phyloP scores from a whole-genome alignment of 30 jellyfish, hydroid and myxozoan species.

The Chironex yamaguchii region DNA sequence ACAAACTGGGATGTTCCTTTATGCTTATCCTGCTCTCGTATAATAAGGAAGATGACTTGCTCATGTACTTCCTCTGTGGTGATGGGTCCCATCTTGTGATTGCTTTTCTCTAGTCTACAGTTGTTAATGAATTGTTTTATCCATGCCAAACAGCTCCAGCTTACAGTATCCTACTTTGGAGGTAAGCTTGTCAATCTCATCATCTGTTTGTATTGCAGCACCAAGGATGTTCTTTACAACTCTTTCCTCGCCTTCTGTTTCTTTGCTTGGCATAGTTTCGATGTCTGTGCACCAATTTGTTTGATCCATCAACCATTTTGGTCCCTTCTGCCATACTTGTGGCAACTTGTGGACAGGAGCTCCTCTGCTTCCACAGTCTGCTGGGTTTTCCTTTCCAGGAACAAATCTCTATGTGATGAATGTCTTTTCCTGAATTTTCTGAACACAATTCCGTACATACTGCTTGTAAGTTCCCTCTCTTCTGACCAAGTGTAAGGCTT shows the following conservation, averaged over 20 bases:
- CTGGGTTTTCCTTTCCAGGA: conserved; percentile 42
- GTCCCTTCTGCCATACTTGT: conserved; percentile 44
- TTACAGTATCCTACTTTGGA: conserved; percentile 11
- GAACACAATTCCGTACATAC: conserved; percentile 67
- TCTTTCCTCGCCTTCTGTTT: conserved; percentile 49
- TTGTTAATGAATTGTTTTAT: conserved; percentile 38
- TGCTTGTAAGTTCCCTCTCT: conserved; percentile 59
- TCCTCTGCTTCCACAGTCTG: conserved; percentile 63
- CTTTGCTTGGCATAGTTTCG: conserved; percentile 15
- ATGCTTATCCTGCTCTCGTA: conserved; percentile 1
- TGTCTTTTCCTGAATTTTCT: conserved; percentile 38
- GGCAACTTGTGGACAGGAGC: background rate
- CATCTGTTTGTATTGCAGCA: conserved; percentile 2
- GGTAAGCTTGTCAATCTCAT: background rate
- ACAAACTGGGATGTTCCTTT: conserved; percentile 24
- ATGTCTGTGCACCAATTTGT: conserved; percentile 42
- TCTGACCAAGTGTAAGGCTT: conserved; percentile 71
- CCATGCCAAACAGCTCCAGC: conserved; percentile 52
- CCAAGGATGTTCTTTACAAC: conserved; percentile 33
- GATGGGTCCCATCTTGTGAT: conserved; percentile 35
- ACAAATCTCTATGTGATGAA: conserved; percentile 62
- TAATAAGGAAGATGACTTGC: conserved; percentile 3
- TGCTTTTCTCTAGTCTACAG: conserved; percentile 5
- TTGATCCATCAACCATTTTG: conserved; percentile 35
- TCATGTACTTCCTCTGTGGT: conserved; percentile 52